Evolutionary conservation across 1,140 invertebrate species (phyloP).

Genomic region (Hyposmocoma kahamanoa): DNA sequence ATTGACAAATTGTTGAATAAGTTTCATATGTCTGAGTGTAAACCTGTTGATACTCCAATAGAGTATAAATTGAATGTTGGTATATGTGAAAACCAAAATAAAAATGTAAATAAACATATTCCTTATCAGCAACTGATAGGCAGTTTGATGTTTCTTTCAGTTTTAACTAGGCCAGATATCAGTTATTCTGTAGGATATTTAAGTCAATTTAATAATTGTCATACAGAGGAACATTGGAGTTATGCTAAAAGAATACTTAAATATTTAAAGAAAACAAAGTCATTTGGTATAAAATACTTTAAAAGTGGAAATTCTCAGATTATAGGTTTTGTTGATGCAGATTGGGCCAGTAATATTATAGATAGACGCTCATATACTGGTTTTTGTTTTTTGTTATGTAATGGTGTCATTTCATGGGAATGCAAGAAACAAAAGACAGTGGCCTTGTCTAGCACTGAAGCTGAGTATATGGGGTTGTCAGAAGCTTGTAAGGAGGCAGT

Average conservation of each 20-base stretch:
- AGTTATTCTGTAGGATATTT: slow-evolving; percentile 33
- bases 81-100: slow-evolving; percentile 8
- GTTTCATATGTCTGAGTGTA: slow-evolving; percentile 20
- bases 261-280: slow-evolving; percentile 41
- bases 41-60: slow-evolving; percentile 15
- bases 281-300: slow-evolving; percentile 13
- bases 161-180: slow-evolving; percentile 41
- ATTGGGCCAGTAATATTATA: slow-evolving; percentile 29
- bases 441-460: slow-evolving; percentile 44
- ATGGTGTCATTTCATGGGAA: slow-evolving; percentile 31
- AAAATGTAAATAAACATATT: slow-evolving; percentile 2
- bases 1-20: slow-evolving; percentile 14
- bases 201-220: slow-evolving; percentile 31
- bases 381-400: slow-evolving; percentile 34
- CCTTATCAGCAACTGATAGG: slow-evolving; percentile 31
- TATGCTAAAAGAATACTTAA: slow-evolving; percentile 33
- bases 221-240: slow-evolving; percentile 24
- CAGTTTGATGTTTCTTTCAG: slow-evolving; percentile 36
- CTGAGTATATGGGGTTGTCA: slow-evolving; percentile 43
- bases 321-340: slow-evolving; percentile 42
- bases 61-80: slow-evolving; percentile 15
- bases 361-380: slow-evolving; percentile 46
- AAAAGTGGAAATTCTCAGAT: slow-evolving; percentile 11
- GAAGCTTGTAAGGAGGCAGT: slow-evolving; percentile 15
- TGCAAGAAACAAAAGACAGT: slow-evolving; percentile 42